Percentiles rank a stretch among this genome's conserved stretches.
Evolutionary conservation across 2,113 vertebrate genomes (phyloP).

Genomic region (Hepsetus odoe): DNA sequence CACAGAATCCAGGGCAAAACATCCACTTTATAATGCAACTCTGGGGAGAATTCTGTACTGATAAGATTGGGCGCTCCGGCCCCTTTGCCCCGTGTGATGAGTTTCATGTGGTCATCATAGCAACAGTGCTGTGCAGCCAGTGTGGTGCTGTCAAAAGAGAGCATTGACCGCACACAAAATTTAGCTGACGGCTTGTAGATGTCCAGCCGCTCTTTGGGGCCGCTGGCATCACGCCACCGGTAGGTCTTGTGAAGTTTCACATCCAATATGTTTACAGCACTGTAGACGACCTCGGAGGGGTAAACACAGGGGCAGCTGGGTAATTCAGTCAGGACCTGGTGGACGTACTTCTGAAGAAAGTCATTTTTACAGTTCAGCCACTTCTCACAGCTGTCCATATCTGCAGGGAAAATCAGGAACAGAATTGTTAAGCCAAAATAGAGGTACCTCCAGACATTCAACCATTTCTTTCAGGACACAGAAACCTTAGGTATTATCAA

Average conservation of each 20-base stretch:
- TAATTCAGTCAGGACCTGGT: slow-evolving; percentile 81
- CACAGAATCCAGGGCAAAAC: slow-evolving; percentile 88
- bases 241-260: slow-evolving; percentile 77
- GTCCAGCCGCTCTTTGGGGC: slow-evolving; percentile 83
- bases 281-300: slow-evolving; percentile 81
- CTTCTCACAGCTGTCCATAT: slow-evolving; percentile 88
- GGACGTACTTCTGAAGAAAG: slow-evolving; percentile 85
- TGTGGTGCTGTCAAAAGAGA: slow-evolving; percentile 80
- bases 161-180: slow-evolving; percentile 87
- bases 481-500: too few relatives aligned
- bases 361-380: slow-evolving; percentile 89
- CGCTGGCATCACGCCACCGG: slow-evolving; percentile 84
- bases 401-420: slow-evolving; percentile 58
- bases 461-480: too few relatives aligned
- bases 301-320: slow-evolving; percentile 88
- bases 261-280: slow-evolving; percentile 78
- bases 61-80: slow-evolving; percentile 82
- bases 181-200: slow-evolving; percentile 84
- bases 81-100: slow-evolving; percentile 86
- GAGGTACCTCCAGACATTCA: neutral
- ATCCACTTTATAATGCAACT: slow-evolving; percentile 87
- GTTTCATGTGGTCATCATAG: slow-evolving; percentile 79
- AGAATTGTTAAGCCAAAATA: neutral
- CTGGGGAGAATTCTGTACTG: slow-evolving; percentile 82
- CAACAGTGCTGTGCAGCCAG: slow-evolving; percentile 88